Evolutionary conservation across 2,888 invertebrate species (phyloP).

Genomic region (Pyrocoelia pectoralis): DNA sequence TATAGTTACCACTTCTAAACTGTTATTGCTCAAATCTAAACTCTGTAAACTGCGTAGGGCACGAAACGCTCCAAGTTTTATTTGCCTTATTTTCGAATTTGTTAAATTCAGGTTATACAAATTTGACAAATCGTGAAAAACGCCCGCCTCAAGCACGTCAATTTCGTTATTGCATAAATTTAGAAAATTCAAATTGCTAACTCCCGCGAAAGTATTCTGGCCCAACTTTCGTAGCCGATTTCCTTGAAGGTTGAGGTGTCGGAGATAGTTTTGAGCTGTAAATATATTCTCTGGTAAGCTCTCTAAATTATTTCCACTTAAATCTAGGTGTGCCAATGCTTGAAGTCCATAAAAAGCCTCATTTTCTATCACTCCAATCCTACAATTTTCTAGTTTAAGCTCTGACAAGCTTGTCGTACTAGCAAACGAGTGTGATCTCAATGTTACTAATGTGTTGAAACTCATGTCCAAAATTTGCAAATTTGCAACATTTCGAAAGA

Average conservation of each 20-base stretch:
- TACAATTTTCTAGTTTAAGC: not conserved
- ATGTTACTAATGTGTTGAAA: not conserved
- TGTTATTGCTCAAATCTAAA: not conserved
- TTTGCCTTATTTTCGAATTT: not conserved
- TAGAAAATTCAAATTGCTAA: not conserved
- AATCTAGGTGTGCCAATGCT: not conserved
- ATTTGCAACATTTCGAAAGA: too few relatives aligned
- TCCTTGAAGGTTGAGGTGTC: not conserved
- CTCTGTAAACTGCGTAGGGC: not conserved
- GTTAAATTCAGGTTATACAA: not conserved
- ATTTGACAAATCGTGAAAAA: not conserved
- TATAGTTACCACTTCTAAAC: not conserved
- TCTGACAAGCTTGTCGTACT: not conserved
- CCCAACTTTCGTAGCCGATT: not conserved
- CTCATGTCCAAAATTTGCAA: not conserved
- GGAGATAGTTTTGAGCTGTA: not conserved
- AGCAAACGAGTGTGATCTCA: not conserved
- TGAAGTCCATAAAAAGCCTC: not conserved
- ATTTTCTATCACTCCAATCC: not conserved
- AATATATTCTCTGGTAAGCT: not conserved
- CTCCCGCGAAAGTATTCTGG: not conserved
- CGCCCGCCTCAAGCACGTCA: not conserved
- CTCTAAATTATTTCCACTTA: not conserved
- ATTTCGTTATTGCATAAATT: not conserved
- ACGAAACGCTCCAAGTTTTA: not conserved